Conservation (phyloP, 2,113 vertebrate species). For the Etheostoma cragini region DNA sequence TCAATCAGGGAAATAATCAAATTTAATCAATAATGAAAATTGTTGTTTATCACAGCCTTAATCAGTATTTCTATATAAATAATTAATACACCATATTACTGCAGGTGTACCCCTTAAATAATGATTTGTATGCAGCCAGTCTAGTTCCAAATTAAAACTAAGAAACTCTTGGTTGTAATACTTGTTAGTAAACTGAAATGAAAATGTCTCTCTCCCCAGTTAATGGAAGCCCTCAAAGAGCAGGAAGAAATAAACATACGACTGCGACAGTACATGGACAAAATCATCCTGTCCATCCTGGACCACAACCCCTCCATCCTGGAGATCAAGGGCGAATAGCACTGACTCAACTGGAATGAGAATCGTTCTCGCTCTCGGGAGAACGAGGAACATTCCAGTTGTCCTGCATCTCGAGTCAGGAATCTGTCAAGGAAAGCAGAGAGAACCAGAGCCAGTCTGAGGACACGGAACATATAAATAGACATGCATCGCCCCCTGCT, state of each 20-base stretch:
- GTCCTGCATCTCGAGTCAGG: slow-evolving; percentile 12
- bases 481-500: slow-evolving; percentile 68
- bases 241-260: slow-evolving; percentile 97
- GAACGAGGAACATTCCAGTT: slow-evolving; percentile 52
- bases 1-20: neutral
- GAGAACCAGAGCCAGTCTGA: slow-evolving; percentile 44
- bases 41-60: too few species aligned
- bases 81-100: neutral
- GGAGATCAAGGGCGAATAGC: slow-evolving; percentile 93
- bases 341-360: slow-evolving; percentile 51
- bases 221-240: slow-evolving; percentile 97
- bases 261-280: slow-evolving; percentile 98
- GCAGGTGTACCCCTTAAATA: neutral
- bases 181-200: neutral
- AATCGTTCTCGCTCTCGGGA: slow-evolving; percentile 1
- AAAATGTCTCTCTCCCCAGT: slow-evolving; percentile 77
- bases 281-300: slow-evolving; percentile 96
- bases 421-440: slow-evolving; percentile 21
- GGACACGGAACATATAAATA: slow-evolving; percentile 42
- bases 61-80: neutral
- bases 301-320: slow-evolving; percentile 98
- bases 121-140: neutral
- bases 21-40: neutral
- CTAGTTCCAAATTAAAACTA: neutral
- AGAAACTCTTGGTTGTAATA: neutral